Conservation (phyloP, 2,888 invertebrate species). For the Allolobophora icterica region DNA sequence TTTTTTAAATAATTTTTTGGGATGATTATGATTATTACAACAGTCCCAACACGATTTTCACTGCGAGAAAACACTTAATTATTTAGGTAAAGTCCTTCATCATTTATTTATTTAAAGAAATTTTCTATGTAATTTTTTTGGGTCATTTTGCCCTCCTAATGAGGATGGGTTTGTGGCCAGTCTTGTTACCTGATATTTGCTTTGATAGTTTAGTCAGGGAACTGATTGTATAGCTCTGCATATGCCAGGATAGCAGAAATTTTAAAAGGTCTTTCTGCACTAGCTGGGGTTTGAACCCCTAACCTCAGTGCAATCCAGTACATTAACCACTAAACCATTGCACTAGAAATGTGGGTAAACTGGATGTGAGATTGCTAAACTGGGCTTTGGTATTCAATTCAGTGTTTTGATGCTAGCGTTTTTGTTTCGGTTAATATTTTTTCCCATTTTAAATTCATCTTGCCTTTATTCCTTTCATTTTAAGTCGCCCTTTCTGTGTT, state of each 20-base stretch:
- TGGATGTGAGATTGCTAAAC: no score
- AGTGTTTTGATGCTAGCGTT: background rate
- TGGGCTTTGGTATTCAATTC: no score
- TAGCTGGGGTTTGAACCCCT: no score
- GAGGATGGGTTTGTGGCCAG: background rate
- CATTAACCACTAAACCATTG: background rate
- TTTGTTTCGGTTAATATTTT: background rate
- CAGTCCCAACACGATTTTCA: no score
- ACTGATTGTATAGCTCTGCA: background rate
- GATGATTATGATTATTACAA: no score
- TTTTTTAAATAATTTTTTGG: no score
- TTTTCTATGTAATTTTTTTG: no score
- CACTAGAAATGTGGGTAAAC: background rate
- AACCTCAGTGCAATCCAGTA: no score
- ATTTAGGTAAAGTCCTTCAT: no score
- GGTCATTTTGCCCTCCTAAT: background rate
- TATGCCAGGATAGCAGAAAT: background rate
- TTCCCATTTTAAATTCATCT: background rate
- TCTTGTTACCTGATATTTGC: background rate
- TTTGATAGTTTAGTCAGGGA: background rate
- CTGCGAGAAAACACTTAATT: no score
- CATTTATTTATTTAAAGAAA: no score
- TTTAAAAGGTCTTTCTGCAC: no score
- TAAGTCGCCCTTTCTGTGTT: background rate
- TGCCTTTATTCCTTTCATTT: background rate